Conservation (phyloP, 2,888 invertebrate genomes). For the Caenorhabditis imperialis region DNA sequence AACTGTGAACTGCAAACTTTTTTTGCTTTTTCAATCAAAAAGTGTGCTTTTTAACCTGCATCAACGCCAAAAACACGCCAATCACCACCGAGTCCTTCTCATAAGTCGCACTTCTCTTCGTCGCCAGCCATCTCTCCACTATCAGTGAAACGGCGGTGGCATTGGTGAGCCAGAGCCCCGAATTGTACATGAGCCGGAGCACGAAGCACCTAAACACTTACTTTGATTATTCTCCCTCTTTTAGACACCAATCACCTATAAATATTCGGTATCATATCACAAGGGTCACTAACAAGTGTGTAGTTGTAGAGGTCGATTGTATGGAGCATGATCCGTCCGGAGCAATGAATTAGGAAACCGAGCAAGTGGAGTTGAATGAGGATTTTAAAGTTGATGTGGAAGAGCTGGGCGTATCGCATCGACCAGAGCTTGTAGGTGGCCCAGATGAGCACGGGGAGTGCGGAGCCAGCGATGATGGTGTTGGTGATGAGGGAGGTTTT, state of each 20-base stretch:
- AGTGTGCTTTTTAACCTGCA: conserved; percentile 17
- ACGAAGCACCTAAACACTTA: conserved; percentile 39
- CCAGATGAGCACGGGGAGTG: too few species aligned
- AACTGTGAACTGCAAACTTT: conserved; percentile 22
- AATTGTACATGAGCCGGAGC: conserved; percentile 46
- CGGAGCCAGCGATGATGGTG: too few species aligned
- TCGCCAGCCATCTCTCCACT: conserved; percentile 40
- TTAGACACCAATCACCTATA: conserved; percentile 18
- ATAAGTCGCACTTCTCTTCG: conserved; percentile 33
- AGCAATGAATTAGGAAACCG: too few species aligned
- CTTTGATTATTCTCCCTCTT: too few species aligned
- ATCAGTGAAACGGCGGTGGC: conserved; percentile 36
- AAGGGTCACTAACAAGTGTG: conserved; percentile 2
- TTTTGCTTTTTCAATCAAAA: neutral
- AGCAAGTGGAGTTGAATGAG: too few species aligned
- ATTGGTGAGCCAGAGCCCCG: conserved; percentile 45
- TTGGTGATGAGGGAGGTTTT: too few species aligned
- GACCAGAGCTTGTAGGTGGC: too few species aligned
- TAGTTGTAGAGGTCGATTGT: conserved; percentile 27
- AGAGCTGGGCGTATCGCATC: too few species aligned
- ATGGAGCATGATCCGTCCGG: conserved; percentile 31
- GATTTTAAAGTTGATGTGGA: too few species aligned
- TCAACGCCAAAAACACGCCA: conserved; percentile 14
- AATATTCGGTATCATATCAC: conserved; percentile 47
- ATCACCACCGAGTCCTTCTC: conserved; percentile 19